These are phyloP conservation scores for Acleris cristana DNA, from an alignment of 2,888 invertebrate genomes.

Conservation along the genomic window DNA sequence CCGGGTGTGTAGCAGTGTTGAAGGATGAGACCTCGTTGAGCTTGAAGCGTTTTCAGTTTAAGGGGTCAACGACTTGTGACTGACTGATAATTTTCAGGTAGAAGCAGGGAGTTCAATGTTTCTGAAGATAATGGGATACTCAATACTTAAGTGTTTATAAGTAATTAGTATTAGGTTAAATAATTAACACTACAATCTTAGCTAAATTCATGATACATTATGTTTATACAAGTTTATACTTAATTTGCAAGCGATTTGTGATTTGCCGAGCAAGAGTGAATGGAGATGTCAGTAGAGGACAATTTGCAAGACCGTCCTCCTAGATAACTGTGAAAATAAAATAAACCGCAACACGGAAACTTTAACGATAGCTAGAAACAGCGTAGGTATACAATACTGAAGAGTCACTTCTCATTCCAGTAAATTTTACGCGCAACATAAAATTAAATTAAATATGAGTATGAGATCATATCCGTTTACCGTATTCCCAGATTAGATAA, in stretches of 20 bases:
- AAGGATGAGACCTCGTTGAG: conserved; percentile 63
- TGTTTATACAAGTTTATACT: background rate
- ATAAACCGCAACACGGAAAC: conserved; percentile 9
- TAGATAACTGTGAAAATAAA: conserved; percentile 20
- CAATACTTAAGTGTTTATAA: no score
- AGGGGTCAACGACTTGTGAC: conserved; percentile 55
- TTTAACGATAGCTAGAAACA: conserved; percentile 5
- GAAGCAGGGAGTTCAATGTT: conserved; percentile 19
- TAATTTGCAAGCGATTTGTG: no score
- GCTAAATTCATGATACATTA: background rate
- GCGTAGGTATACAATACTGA: conserved; percentile 2
- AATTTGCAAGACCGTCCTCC: conserved; percentile 11
- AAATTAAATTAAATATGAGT: conserved; percentile 3
- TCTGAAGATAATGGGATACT: background rate
- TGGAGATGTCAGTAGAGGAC: background rate
- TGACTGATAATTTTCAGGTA: conserved; percentile 19
- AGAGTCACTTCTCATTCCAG: conserved; percentile 17
- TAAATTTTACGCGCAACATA: conserved; percentile 18
- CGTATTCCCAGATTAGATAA: conserved; percentile 29
- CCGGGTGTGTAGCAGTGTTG: conserved; percentile 45
- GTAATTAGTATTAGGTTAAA: no score
- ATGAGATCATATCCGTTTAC: conserved; percentile 33
- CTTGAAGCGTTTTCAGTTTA: conserved; percentile 48
- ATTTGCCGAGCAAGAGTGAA: no score
- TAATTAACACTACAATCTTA: background rate